Evolutionary conservation across 92 coral and sea anemone genomes (phyloP), one percentile per base, ranked within the genome.

Genomic region (Phenganax subtilis): DNA sequence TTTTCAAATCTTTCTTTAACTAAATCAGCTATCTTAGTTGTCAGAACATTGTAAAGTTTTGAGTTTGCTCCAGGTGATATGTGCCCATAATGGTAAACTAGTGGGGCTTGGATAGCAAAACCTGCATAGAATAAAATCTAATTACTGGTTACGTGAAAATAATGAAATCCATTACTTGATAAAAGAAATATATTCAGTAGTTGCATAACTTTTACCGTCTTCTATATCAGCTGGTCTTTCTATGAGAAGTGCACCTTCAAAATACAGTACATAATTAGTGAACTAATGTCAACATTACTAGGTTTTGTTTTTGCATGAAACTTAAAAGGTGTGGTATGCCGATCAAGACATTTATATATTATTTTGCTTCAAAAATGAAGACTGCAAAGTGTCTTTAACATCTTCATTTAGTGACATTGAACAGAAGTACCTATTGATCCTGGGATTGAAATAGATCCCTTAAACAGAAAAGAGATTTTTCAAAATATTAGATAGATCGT

Each of bases 151-250:
- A 37, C 2, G 47, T 37, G 47, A 37, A 37, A 37, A 37, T 37
- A 37, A 37, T 5, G 47, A 37, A 37, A 37, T 37, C 47, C 47
- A 1, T 37, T 37, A 37, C 47, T 37, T 37, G 47, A 37, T 37
- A 37, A 37, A 37, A 37, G 47, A 37, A 37, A 37, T 5, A 37
- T 37, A 37, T 37, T 67, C 11, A 78, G 64, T 2, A 14, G 10
- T 1, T 55, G 11, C 60, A 29, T 16, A 77, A 9, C 10, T 80
- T 52, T 57, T 76, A 93, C 97, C 98, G 90, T 94, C 98, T 77
- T 94, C 98, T 69, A 94, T 92, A 67, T 94, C 98, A 14, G 98
- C 97, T 17, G 98, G 97, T 76, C 98, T 87, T 80, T 94, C 98
- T 57, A 94, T 90, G 53, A 94, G 89, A 30, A 94, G 87, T 16